phyloP scores from a whole-genome alignment of 2,888 invertebrate species.

The Glyphotaelius pellucidus region DNA sequence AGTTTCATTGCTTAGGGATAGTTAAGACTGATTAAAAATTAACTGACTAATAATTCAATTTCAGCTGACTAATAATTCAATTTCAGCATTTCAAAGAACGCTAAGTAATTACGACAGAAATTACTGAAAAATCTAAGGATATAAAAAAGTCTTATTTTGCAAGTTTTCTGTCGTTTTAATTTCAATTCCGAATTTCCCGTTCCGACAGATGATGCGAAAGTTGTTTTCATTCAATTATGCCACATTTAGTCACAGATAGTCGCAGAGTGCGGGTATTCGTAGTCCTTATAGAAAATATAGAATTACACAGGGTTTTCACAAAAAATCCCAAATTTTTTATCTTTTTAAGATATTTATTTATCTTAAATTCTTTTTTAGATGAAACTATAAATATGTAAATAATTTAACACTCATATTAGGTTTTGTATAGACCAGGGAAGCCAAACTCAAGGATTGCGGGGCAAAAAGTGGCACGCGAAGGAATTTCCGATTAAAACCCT shows the following conservation, averaged over 20 bases:
- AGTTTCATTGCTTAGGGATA: too few species aligned
- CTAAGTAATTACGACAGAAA: not conserved
- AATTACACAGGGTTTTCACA: not conserved
- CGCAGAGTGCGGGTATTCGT: not conserved
- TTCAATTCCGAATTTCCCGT: not conserved
- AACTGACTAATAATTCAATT: too few species aligned
- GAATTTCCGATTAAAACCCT: too few species aligned
- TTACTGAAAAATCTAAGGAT: not conserved
- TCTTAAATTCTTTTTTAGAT: not conserved
- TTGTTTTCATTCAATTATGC: conserved; percentile 50
- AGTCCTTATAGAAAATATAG: not conserved
- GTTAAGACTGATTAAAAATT: too few species aligned
- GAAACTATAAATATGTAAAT: too few species aligned
- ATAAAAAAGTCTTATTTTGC: not conserved
- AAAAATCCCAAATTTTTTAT: not conserved
- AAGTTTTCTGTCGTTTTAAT: not conserved
- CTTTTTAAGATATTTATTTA: not conserved
- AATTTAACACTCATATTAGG: not conserved
- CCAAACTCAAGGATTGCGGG: too few species aligned
- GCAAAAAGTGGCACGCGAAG: too few species aligned
- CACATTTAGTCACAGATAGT: not conserved
- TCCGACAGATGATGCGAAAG: conserved; percentile 35
- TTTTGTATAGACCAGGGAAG: too few species aligned
- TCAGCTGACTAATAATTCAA: too few species aligned
- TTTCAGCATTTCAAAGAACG: not conserved